Evolutionary conservation across 1,140 invertebrate species (phyloP), one percentile per base, ranked within the genome.

Genomic region (Penaeus vannamei): DNA sequence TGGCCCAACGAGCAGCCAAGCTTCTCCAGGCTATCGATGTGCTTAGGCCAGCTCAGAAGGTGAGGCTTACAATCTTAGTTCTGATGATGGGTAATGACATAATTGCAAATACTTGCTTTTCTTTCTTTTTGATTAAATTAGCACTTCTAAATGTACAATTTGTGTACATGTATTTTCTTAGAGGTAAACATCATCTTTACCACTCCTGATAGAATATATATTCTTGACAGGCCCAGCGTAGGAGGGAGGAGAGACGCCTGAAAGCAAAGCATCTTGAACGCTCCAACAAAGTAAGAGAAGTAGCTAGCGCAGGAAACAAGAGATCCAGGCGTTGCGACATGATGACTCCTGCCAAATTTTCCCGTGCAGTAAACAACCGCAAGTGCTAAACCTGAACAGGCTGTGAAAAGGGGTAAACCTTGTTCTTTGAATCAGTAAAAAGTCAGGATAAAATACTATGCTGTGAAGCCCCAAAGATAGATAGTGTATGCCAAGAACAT

Each of bases 321-420:
- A 94, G 94, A 84, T 94, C 94, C 90, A 94, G 95, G 86, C 94
- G 95, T 87, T 93, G 94, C 79, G 95, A 96, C 91, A 94, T 95
- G 90, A 94, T 95, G 91, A 94, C 94, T 91, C 94, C 88, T 26
- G 59, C 46, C 19, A 90, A 95, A 92, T 93, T 94, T 91, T 95
- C 95, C 91, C 94, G 95, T 91, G 95, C 95, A 89, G 96, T 96
- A 93, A 96, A 96, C 93, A 96, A 96, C 92, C 95, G 95, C 93
- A 96, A 96, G 94, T 96, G 95, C 94, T 96, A 93, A 89, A 66
- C 61, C 14, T 85, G 32, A 26, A 80, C 10, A 66, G 84, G 84
- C 84, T 85, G 88, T 90, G 76, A 66, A 59, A 29, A 83, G n/a
- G n/a, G 80, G 80, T 26, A 53, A 83, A 26, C n/a, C 20, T 83